These are phyloP conservation scores for Sorex araneus DNA, from an alignment of 2,113 vertebrate genomes.

Conservation along the genomic window DNA sequence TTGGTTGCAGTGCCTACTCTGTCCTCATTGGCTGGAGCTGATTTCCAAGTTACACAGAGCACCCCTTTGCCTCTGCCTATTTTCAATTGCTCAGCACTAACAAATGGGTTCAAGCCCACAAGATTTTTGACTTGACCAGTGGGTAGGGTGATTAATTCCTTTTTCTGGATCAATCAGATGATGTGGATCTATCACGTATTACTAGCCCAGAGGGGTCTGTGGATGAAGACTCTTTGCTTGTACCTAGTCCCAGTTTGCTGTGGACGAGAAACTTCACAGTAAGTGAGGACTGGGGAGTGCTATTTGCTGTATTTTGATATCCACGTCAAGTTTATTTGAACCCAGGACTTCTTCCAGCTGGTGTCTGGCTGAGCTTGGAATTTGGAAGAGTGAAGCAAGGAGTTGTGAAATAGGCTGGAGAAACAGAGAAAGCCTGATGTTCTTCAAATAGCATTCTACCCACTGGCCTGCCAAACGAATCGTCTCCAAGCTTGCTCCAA, in stretches of 20 bases:
- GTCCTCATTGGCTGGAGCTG: neutral
- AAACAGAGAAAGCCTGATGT: neutral
- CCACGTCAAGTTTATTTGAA: constrained; percentile 52
- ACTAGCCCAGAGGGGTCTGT: neutral
- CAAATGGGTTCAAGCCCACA: neutral
- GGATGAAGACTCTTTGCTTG: constrained; percentile 30
- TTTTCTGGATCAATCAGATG: neutral
- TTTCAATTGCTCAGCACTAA: neutral
- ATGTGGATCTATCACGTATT: constrained; percentile 14
- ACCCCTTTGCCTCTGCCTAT: neutral
- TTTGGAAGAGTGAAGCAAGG: constrained; percentile 8
- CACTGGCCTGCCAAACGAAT: neutral
- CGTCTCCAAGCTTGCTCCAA: neutral
- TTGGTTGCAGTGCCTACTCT: neutral
- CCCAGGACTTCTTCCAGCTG: constrained; percentile 21
- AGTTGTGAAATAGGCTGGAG: constrained; percentile 26
- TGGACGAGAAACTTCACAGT: neutral
- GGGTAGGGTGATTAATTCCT: neutral
- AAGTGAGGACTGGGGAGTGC: neutral
- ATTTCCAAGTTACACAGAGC: neutral
- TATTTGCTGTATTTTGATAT: neutral
- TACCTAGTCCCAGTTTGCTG: neutral
- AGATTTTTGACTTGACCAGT: neutral
- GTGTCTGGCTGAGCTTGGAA: constrained; percentile 36
- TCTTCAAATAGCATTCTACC: neutral